Base-by-base conservation (phyloP, 2,797 vertebrate species). In the Sebastes umbrosus region DNA sequence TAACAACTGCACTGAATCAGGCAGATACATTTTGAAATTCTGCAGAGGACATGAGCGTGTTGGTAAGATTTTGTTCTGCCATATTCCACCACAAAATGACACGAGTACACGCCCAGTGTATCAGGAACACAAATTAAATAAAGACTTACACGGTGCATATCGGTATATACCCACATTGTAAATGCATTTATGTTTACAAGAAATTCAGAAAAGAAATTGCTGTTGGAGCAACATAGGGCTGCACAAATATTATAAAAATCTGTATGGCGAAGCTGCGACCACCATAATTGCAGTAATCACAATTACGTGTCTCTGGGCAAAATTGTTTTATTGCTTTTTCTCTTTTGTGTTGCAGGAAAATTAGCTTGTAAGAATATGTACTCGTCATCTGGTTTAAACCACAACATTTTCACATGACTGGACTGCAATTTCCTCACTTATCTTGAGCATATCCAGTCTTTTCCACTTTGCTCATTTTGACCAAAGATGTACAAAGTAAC, bases 1-100 rank as follows among this genome's bases (percentile, higher is more conserved):
- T 54, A 60, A 85, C 63, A 78, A 73, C 58, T 60, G 82, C 58
- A 32, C 58, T 52, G 27, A 74, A 67, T 79, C 39, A 20, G 46
- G n/a, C 59, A 7, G 52, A 88, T 75, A 32, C 60, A 85, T 50
- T 43, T 62, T 62, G 70, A 77, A 80, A 83, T 73, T 87, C 25
- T 79, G 77, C 18, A 74, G 75, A 71, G 58, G 73, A 88, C 46
- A 22, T 18, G 29, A 84, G 82, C 63, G 43, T 57, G 68, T 57
- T 36, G 39, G 72, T 36, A 14, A 71, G 72, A 77, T 77, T 84
- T 66, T 55, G 58, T 66, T 69, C 70, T 80, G 75, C 12, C 12
- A 52, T 82, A 59, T 67, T 73, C 13, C 24, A 78, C 75, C 16
- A 43, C 75, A 77, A 77, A 76, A 84, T 39, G 34, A 78, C 14